Evolutionary conservation across 1,140 invertebrate species (phyloP).

Genomic region (Drosophila ogumai): DNA sequence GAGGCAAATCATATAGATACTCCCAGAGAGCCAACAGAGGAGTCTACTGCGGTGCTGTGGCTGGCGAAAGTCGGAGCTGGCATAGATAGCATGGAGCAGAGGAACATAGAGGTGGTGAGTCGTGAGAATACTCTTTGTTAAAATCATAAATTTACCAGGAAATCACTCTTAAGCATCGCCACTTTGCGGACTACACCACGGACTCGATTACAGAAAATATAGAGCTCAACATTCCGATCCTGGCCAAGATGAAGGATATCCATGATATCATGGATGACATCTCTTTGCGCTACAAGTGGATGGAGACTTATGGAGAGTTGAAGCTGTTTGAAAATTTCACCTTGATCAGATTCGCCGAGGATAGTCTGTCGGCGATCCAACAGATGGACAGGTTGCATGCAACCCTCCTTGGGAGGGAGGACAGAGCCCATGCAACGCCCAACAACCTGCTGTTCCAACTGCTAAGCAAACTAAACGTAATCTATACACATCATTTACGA

Average conservation of each 20-base stretch:
- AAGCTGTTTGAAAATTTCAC: not conserved
- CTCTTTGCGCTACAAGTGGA: not conserved
- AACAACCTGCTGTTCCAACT: not conserved
- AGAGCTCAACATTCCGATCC: not conserved
- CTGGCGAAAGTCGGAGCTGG: not conserved
- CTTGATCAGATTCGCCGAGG: slow-evolving; percentile 3
- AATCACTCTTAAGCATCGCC: not conserved
- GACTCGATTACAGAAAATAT: not conserved
- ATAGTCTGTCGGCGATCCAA: not conserved
- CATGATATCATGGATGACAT: not conserved
- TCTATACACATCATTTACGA: no score
- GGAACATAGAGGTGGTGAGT: not conserved
- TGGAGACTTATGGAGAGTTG: not conserved
- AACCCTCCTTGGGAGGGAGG: not conserved
- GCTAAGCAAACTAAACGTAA: not conserved
- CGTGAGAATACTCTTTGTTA: not conserved
- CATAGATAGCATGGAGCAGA: not conserved
- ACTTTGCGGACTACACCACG: slow-evolving; percentile 3
- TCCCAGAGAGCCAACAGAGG: not conserved
- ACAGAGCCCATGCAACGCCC: not conserved
- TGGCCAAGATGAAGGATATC: slow-evolving; percentile 5
- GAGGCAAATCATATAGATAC: not conserved
- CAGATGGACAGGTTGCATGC: not conserved
- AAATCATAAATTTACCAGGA: not conserved
- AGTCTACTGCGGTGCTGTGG: not conserved